Conservation (phyloP, 2,888 invertebrate genomes). For the Chloroclystis v-ata region DNA sequence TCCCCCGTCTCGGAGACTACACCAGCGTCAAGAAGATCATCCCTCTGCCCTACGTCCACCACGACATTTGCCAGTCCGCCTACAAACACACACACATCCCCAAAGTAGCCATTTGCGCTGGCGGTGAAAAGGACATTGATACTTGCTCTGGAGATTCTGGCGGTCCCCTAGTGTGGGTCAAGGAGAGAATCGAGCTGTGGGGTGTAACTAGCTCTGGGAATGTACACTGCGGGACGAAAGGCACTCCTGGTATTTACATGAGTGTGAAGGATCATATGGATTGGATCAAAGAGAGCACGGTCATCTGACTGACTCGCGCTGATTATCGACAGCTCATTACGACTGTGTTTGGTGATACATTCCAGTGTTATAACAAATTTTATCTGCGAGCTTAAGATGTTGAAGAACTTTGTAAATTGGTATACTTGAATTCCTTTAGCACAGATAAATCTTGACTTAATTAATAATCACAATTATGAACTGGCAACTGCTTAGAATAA, state of each 20-base stretch:
- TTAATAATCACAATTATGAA: background rate
- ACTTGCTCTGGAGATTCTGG: constrained; percentile 58
- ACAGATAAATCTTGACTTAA: too few species aligned
- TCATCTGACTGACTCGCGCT: background rate
- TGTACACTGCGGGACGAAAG: constrained; percentile 41
- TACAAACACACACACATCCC: constrained; percentile 37
- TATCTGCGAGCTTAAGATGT: too few species aligned
- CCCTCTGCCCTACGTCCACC: constrained; percentile 39
- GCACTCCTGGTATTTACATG: constrained; percentile 50
- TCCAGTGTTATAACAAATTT: too few species aligned
- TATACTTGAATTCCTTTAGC: too few species aligned
- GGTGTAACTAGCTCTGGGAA: constrained; percentile 51
- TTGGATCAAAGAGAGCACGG: constrained; percentile 38
- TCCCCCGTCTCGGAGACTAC: constrained; percentile 32
- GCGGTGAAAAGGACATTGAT: constrained; percentile 44
- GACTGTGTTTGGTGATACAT: too few species aligned
- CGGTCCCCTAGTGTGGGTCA: constrained; percentile 45
- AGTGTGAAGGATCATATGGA: constrained; percentile 42
- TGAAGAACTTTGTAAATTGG: too few species aligned
- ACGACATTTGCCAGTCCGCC: constrained; percentile 31
- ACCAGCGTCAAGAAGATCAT: constrained; percentile 47
- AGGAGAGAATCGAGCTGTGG: constrained; percentile 38
- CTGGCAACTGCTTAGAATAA: background rate
- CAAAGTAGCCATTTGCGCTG: constrained; percentile 47
- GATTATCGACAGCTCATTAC: too few species aligned